phyloP scores from a whole-genome alignment of 2,888 invertebrate species.

The Cosmia pyralina region DNA sequence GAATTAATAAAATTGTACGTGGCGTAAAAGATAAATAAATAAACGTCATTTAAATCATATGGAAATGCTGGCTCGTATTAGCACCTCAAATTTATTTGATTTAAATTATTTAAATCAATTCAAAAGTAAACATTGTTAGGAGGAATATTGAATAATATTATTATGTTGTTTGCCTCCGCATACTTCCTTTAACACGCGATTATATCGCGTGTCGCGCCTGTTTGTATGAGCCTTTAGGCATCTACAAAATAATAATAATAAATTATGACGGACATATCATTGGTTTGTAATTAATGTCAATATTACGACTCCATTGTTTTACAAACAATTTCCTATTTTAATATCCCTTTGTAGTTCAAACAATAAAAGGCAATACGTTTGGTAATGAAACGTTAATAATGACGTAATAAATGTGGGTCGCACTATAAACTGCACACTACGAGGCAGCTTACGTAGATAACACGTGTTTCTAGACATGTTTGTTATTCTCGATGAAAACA shows the following conservation, averaged over 20 bases:
- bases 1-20: not conserved
- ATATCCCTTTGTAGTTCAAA: slow-evolving; percentile 42
- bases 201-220: too few species aligned
- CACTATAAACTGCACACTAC: slow-evolving; percentile 15
- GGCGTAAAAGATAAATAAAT: not conserved
- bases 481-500: not conserved
- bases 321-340: slow-evolving; percentile 36
- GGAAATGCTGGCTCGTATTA: not conserved
- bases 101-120: slow-evolving; percentile 8
- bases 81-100: not conserved
- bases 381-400: slow-evolving; percentile 22
- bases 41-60: not conserved
- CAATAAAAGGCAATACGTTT: slow-evolving; percentile 33
- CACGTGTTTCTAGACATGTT: slow-evolving; percentile 11
- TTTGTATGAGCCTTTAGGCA: too few species aligned
- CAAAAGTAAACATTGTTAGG: slow-evolving; percentile 1
- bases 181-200: not conserved
- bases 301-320: slow-evolving; percentile 44
- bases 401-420: slow-evolving; percentile 7
- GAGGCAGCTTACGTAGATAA: not conserved
- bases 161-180: not conserved
- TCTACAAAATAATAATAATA: not conserved
- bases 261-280: not conserved
- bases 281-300: slow-evolving; percentile 17
- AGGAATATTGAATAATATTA: slow-evolving; percentile 10